Conservation (phyloP, 2,888 invertebrate genomes). For the Spilarctia lutea region DNA sequence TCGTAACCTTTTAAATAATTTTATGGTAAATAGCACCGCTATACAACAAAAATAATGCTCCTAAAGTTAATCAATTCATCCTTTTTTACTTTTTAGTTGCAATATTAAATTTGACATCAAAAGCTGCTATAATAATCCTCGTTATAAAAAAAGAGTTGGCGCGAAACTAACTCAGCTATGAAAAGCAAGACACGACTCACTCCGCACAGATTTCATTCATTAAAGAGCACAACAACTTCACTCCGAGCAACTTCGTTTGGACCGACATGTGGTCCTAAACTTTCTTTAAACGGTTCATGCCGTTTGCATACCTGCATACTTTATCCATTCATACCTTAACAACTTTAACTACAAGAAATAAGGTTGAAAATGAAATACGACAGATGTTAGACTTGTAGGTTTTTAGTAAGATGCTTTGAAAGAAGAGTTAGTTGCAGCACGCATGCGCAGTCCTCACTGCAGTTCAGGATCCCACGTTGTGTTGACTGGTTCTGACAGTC, state of each 20-base stretch:
- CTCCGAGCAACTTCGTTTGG: conserved; percentile 63
- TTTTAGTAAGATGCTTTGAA: conserved; percentile 60
- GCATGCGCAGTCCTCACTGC: conserved; percentile 78
- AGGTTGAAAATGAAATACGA: conserved; percentile 51
- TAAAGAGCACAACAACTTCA: conserved; percentile 60
- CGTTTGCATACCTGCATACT: conserved; percentile 54
- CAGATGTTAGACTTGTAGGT: conserved; percentile 41
- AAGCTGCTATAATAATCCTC: background rate
- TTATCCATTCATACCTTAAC: conserved; percentile 13
- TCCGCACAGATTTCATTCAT: conserved; percentile 61
- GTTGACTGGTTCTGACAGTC: conserved; percentile 73
- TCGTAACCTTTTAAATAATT: too few species aligned
- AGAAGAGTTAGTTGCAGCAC: conserved; percentile 72
- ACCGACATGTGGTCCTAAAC: conserved; percentile 69
- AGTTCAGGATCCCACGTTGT: conserved; percentile 72
- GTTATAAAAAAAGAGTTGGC: conserved; percentile 36
- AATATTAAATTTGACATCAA: background rate
- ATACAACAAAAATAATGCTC: background rate
- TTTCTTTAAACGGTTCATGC: conserved; percentile 70
- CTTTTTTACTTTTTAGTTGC: background rate
- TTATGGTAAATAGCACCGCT: too few species aligned
- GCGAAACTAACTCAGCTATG: conserved; percentile 40
- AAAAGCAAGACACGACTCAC: conserved; percentile 53
- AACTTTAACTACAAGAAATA: conserved; percentile 47
- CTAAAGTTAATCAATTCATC: background rate